Percentiles rank a stretch among this genome's conserved stretches.
Conservation (phyloP, 2,888 invertebrate species). For the Himalopsyche kuldschensis region DNA sequence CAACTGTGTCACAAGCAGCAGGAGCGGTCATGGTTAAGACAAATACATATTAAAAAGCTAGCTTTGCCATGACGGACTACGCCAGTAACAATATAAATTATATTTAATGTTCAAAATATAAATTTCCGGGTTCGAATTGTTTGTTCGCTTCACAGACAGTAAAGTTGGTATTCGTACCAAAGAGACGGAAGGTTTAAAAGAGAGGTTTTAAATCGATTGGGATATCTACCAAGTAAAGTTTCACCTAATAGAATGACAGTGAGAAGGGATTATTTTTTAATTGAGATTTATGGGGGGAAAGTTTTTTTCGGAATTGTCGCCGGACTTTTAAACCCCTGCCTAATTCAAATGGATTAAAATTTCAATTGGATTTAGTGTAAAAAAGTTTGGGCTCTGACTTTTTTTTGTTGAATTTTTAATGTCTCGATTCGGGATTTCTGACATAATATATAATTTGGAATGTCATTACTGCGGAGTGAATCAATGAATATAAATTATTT, state of each 20-base stretch:
- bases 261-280: conserved; percentile 28
- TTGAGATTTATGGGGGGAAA: conserved; percentile 17
- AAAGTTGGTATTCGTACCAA: background rate
- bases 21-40: no score
- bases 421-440: background rate
- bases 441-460: background rate
- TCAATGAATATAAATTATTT: no score
- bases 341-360: background rate
- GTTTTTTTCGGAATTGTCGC: conserved; percentile 6
- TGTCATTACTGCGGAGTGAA: no score
- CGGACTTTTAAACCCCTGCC: background rate
- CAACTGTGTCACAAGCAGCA: no score
- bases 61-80: no score
- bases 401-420: background rate
- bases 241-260: conserved; percentile 7
- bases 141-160: no score
- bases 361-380: background rate
- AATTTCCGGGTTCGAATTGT: background rate
- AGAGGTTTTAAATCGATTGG: background rate
- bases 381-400: background rate
- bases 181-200: background rate
- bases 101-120: no score
- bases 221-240: background rate
- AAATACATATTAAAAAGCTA: no score
- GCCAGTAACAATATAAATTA: no score